Base-by-base conservation (phyloP, 1,140 invertebrate genomes). In the Drosophila arizonae region DNA sequence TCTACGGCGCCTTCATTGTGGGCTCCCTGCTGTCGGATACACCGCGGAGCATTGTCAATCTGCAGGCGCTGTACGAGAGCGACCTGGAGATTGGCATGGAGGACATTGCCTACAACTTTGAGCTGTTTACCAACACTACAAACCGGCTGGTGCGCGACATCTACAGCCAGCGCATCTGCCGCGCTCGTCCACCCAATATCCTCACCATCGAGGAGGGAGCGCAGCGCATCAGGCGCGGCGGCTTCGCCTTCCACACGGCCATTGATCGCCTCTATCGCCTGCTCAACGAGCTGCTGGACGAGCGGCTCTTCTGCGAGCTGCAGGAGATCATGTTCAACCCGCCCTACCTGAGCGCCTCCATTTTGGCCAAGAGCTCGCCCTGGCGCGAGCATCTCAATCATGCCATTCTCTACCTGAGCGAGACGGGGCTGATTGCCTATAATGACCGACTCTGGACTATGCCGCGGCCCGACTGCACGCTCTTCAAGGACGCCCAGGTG, bases 1-100 rank as follows among this genome's bases (percentile, higher is more conserved):
- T 94, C 73, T 95, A 95, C 87, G 94, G 93, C 0, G 94, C 94
- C 4, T 94, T 92, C 77, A 94, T 95, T 69, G 94, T 95, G 2
- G 94, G 94, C 8, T 94, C 93, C 3, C 84, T 95, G n/a, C 85
- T 95, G 6, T 93, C 94, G n/a, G 92, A 93, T 33, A 92, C 93
- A 36, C 92, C 93, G 5, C 91, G 91, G 36, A 93, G 92, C 41
- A 94, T 95, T 15, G 93, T 92, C 4, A 93, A 84, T 6, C 15
- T 95, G 0, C 67, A 84, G 33, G 92, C 94, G 76, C 80, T 95
- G 6, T 75, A 92, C 2, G 84, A 93, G 4, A 94, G 94, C 74
- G 91, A 91, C n/a, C 76, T 95, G 21, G 90, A 91, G 26, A 80
- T 94, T n/a, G 93, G 93, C 21, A 92, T 93, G 62, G 93, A 94